Conservation (phyloP, 2,888 invertebrate species). For the Pachydiplax longipennis region DNA sequence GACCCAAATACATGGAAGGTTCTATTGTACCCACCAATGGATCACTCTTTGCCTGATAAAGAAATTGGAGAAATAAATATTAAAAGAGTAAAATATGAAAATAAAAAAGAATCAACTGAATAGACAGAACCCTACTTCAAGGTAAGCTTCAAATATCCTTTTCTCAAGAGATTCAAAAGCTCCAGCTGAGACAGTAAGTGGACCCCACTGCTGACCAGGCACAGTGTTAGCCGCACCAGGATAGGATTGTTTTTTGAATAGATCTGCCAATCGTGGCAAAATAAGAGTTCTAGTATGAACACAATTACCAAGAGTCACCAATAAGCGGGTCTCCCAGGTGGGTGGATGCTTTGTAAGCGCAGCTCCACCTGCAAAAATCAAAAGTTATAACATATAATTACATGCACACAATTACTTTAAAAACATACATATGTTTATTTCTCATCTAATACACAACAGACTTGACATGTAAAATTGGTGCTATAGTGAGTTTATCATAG, state of each 20-base stretch:
- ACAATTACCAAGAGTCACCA: slow-evolving; percentile 89
- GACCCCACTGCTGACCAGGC: slow-evolving; percentile 57
- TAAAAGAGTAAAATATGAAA: neutral
- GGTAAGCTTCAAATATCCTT: slow-evolving; percentile 69
- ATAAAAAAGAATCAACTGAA: neutral
- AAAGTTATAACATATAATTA: neutral
- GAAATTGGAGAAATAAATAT: slow-evolving; percentile 53
- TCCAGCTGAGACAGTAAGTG: slow-evolving; percentile 67
- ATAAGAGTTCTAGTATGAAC: slow-evolving; percentile 80
- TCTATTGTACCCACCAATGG: slow-evolving; percentile 96
- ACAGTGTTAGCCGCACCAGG: slow-evolving; percentile 68
- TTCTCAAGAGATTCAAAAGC: slow-evolving; percentile 56
- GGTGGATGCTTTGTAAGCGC: neutral
- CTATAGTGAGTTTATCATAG: too few species aligned
- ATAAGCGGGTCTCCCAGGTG: slow-evolving; percentile 79
- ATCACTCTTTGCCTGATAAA: slow-evolving; percentile 84
- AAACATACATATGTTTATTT: too few species aligned
- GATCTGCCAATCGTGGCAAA: slow-evolving; percentile 73
- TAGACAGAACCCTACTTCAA: slow-evolving; percentile 53
- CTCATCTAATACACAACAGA: too few species aligned
- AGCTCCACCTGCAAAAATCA: slow-evolving; percentile 58
- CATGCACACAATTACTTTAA: too few species aligned
- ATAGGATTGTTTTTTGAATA: slow-evolving; percentile 75
- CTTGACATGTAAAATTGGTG: too few species aligned
- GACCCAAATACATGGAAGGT: slow-evolving; percentile 92